Percentiles rank a stretch among this genome's conserved stretches.
These are phyloP conservation scores for Eulemur albifrons DNA, from an alignment of 2,797 vertebrate species.

Conservation along the genomic window DNA sequence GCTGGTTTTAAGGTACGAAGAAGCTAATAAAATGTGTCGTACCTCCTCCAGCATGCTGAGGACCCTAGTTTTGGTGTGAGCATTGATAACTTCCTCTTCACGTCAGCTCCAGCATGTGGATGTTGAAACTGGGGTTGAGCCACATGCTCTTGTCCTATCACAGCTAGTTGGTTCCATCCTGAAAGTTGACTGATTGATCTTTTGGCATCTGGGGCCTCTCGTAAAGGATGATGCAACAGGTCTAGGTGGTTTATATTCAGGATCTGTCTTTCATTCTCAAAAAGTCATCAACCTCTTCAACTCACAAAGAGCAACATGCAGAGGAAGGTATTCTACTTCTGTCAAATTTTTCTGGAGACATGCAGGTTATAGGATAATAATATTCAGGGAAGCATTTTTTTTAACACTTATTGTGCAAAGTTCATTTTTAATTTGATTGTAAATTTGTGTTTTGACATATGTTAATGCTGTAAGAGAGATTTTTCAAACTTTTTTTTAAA, in stretches of 20 bases:
- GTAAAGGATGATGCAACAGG: background rate
- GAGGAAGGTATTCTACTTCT: background rate
- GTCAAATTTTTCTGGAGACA: background rate
- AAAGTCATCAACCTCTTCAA: background rate
- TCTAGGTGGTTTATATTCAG: background rate
- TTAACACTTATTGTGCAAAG: background rate
- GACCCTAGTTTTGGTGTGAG: background rate
- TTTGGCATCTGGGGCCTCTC: background rate
- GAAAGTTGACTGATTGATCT: background rate
- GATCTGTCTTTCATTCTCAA: background rate
- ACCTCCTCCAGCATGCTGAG: background rate
- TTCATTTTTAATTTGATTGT: slow-evolving; percentile 22
- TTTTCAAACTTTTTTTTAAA: background rate
- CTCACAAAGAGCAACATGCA: background rate
- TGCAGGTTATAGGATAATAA: background rate
- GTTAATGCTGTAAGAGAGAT: background rate
- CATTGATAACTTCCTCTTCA: background rate
- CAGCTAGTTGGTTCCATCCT: background rate
- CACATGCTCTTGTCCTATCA: background rate
- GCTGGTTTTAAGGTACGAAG: background rate
- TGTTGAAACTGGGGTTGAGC: slow-evolving; percentile 36
- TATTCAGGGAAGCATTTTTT: background rate
- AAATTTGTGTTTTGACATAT: background rate
- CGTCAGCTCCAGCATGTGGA: background rate
- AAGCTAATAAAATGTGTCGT: background rate